Conservation (phyloP, 2,888 invertebrate species). For the Oasisia sp. region DNA sequence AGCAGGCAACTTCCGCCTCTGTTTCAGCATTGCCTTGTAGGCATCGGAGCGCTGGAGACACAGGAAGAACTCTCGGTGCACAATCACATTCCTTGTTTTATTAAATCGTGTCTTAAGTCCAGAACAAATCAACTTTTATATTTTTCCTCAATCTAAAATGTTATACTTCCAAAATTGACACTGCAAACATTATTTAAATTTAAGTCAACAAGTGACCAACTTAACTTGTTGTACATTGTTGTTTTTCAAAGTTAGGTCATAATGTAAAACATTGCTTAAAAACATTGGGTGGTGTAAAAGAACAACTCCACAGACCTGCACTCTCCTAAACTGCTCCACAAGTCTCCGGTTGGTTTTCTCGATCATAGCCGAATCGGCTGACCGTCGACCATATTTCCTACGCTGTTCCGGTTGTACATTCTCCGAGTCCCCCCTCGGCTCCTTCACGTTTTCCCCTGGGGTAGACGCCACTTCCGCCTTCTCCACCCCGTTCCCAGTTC, state of each 20-base stretch:
- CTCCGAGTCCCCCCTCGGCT: slow-evolving; percentile 17
- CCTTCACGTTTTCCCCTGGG: not conserved
- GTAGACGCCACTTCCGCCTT: not conserved
- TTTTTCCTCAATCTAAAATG: no score
- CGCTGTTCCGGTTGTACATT: slow-evolving; percentile 27
- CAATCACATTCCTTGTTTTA: no score
- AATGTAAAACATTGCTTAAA: no score
- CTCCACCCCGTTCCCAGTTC: not conserved
- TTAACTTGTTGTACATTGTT: no score
- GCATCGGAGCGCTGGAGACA: slow-evolving; percentile 38
- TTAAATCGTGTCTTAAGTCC: no score
- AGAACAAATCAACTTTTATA: no score
- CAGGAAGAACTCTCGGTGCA: not conserved
- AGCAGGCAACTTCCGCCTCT: slow-evolving; percentile 77
- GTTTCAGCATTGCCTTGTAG: slow-evolving; percentile 49
- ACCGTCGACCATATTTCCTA: slow-evolving; percentile 34
- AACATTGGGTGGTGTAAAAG: not conserved
- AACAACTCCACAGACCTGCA: slow-evolving; percentile 38
- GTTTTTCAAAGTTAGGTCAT: no score
- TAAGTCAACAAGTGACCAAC: slow-evolving; percentile 31
- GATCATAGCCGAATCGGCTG: slow-evolving; percentile 38
- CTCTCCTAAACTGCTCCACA: slow-evolving; percentile 50
- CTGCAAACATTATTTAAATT: no score
- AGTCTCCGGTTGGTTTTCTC: slow-evolving; percentile 49
- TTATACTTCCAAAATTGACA: no score